Base-by-base conservation (phyloP, 2,113 vertebrate genomes). In the Poeciliopsis turrubarensis region DNA sequence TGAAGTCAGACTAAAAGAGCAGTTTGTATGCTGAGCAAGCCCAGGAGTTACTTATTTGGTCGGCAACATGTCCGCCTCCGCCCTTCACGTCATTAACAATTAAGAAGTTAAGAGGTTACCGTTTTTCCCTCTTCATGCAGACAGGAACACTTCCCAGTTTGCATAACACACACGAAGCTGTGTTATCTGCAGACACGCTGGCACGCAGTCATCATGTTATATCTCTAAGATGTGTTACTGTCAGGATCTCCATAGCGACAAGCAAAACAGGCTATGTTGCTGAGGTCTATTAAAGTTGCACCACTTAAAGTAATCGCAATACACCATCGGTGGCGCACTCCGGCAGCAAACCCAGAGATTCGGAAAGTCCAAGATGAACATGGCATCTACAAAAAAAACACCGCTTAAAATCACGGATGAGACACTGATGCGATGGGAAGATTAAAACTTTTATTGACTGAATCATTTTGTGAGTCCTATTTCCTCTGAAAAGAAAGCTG, bases 1-100 rank as follows among this genome's bases (percentile, higher is more conserved):
- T 83, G 68, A 86, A 86, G 85, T 89, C 82, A 86, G 69, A 78
- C 64, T 78, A 63, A 82, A 71, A 81, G 82, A 78, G 34, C 80
- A 75, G 77, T 41, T 71, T 3, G 73, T 75, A 72, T 44, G 37
- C 47, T 39, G 76, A 44, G 70, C 22, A 57, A 47, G n/a, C 68
- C 80, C 76, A 61, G 51, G 47, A 71, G 57, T 70, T 70, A 51
- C 54, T 68, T 65, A 60, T 65, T 72, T 73, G 60, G 60, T 31
- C 10, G 65, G 77, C 37, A 34, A 29, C 39, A 60, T 44, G 68
- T 67, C 70, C 22, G 32, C 60, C 61, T 71, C 60, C 11, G 32
- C 65, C 65, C 54, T 65, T 80, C 25, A 63, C 60, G 68, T 73
- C 63, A 29, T 17, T 60, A 72, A 81, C 64, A 37, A 78, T 65